Evolutionary conservation across 2,888 invertebrate genomes (phyloP), one percentile per base, ranked within the genome.

Genomic region (Pimpla rufipes): DNA sequence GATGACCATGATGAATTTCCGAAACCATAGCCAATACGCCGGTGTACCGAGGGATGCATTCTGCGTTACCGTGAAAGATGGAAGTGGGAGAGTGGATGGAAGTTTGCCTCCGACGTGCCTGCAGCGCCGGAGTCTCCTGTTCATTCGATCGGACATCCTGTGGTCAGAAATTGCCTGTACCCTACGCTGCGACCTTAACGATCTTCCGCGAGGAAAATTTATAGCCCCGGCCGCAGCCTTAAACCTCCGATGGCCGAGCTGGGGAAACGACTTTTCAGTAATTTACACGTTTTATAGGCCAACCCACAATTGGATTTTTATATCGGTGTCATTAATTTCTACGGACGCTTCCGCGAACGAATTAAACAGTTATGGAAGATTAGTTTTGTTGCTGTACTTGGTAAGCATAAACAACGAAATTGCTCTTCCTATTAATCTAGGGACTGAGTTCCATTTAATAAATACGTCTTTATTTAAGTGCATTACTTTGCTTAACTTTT

Each of bases 1-100:
- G 57, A 86, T 85, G 88, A 90, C 89, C 88, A 81, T 89, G 86
- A 88, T 88, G 88, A 88, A 90, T 91, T 90, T 89, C 87, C 87
- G 71, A 85, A 74, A 80, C 85, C 81, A 64, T n/a, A n/a, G 86
- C 85, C 87, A 83, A 86, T 88, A 85, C 50, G 64, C 13, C 35
- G 67, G 66, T 67, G 35, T 64, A 66, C 76, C 76, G 64, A 52
- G 66, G 50, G 75, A 66, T 70, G 50, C 42, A 55, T 71, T 57
- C 40, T 10, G 42, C 42, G 40, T n/a, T 57, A 1, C n/a, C 16
- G 42, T 11, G 45, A 59, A 59, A 67, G 57, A 47, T 23, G 42
- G 55, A 5, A 29, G 57, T 45, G 37, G n/a, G 42, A 71, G 67
- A 71, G 67, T 29, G 18, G 64, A 55, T 16, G 52, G 55, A 64